Percentiles rank a stretch among this genome's conserved stretches.
Evolutionary conservation across 2,113 vertebrate genomes (phyloP).

Genomic region (Onychostoma macrolepis): DNA sequence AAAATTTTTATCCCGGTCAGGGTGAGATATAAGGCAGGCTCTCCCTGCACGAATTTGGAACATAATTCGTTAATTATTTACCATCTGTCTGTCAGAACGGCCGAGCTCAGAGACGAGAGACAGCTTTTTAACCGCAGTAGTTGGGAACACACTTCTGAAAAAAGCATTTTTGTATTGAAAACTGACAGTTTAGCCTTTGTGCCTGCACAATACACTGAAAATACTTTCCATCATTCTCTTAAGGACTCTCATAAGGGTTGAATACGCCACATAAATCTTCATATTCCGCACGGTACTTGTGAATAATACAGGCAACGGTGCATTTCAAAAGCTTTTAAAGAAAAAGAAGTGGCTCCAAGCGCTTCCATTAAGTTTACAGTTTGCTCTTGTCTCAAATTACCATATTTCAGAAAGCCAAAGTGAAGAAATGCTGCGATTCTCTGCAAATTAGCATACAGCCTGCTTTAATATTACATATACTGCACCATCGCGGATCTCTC

Average conservation of each 20-base stretch:
- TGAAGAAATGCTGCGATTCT: constrained; percentile 7
- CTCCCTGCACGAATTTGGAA: constrained; percentile 37
- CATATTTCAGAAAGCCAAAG: constrained; percentile 12
- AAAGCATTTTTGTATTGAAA: neutral
- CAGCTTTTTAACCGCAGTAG: neutral
- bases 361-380: constrained; percentile 20
- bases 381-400: constrained; percentile 7
- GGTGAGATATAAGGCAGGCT: constrained; percentile 1
- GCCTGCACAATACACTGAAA: neutral
- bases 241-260: neutral
- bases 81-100: neutral
- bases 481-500: constrained; percentile 59
- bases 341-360: neutral
- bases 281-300: neutral
- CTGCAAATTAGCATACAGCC: constrained; percentile 36
- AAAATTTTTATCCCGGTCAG: constrained; percentile 52
- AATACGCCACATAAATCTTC: constrained; percentile 14
- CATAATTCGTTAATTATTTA: constrained; percentile 51
- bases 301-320: neutral
- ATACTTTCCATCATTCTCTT: neutral
- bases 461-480: constrained; percentile 55
- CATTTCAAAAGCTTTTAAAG: neutral
- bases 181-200: neutral
- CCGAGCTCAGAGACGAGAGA: neutral
- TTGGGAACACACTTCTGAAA: constrained; percentile 7